These are phyloP conservation scores for Lacanobia wlatinum DNA, from an alignment of 2,888 invertebrate species.

Conservation along the genomic window DNA sequence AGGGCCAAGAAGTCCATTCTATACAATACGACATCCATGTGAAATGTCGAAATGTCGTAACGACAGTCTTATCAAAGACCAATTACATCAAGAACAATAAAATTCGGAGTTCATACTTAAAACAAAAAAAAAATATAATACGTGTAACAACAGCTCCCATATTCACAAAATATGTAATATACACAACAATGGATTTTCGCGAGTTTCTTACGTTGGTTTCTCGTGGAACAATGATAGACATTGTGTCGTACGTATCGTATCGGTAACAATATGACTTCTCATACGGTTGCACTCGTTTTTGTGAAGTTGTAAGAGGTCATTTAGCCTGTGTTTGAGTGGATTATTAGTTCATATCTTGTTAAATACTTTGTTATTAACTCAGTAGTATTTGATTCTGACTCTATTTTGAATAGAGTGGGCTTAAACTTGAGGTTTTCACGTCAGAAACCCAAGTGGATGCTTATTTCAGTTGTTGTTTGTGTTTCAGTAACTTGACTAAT, in stretches of 20 bases:
- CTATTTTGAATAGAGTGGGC: too few relatives aligned
- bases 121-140: constrained; percentile 38
- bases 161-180: constrained; percentile 50
- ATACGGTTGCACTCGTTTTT: constrained; percentile 56
- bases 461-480: too few relatives aligned
- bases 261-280: constrained; percentile 57
- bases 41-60: constrained; percentile 38
- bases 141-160: constrained; percentile 41
- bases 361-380: not conserved
- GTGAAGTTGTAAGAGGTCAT: constrained; percentile 46
- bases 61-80: not conserved
- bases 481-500: too few relatives aligned
- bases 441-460: too few relatives aligned
- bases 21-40: not conserved
- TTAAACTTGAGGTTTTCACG: too few relatives aligned
- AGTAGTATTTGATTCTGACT: not conserved
- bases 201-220: constrained; percentile 57
- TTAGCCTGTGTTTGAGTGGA: constrained; percentile 10
- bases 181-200: constrained; percentile 59
- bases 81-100: constrained; percentile 47
- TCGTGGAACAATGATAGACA: constrained; percentile 58
- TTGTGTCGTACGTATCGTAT: constrained; percentile 45
- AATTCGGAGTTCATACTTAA: constrained; percentile 26
- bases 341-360: constrained; percentile 26
- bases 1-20: not conserved